Percentiles rank a stretch among this genome's conserved stretches.
Conservation (phyloP, 2,113 vertebrate species). For the Cichladusa arquata region DNA sequence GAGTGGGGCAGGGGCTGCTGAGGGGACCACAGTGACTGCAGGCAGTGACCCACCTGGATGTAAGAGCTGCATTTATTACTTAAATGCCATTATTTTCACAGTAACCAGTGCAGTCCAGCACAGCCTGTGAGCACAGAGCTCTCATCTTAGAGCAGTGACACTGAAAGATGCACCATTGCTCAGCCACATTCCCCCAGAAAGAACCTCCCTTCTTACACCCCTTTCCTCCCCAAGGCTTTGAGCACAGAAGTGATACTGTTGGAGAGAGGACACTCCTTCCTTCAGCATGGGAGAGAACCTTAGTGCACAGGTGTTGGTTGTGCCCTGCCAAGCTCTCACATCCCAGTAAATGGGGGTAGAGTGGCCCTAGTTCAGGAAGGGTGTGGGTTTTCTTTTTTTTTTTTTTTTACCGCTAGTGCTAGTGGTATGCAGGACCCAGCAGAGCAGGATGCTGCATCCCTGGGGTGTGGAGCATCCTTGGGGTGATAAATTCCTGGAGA, state of each 20-base stretch:
- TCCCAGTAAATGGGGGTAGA: background rate
- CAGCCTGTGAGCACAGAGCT: background rate
- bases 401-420: background rate
- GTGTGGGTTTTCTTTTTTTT: background rate
- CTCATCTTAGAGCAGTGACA: background rate
- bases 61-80: background rate
- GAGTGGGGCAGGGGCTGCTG: background rate
- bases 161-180: background rate
- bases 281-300: background rate
- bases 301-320: background rate
- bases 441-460: background rate
- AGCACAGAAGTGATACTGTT: no score
- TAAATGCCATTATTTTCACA: background rate
- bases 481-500: background rate
- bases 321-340: background rate
- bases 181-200: background rate
- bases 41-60: background rate
- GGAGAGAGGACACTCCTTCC: background rate
- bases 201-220: background rate
- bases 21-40: background rate
- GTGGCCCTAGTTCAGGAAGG: background rate
- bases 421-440: background rate
- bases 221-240: background rate
- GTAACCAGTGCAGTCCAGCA: background rate
- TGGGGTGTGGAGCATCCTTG: background rate